Evolutionary conservation across 2,113 vertebrate genomes (phyloP).

Genomic region (Urocitellus parryii): DNA sequence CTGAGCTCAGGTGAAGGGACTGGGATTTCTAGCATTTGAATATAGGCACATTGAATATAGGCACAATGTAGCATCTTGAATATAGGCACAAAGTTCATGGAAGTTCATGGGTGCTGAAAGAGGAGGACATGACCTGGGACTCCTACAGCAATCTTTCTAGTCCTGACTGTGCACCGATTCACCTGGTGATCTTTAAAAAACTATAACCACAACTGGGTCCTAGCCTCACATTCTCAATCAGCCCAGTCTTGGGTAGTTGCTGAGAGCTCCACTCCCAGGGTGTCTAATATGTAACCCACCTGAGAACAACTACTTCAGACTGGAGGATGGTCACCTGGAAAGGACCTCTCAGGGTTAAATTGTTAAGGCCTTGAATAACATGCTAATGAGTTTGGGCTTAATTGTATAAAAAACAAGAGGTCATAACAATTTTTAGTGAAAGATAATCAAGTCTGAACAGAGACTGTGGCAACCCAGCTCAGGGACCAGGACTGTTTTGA

Average conservation of each 20-base stretch:
- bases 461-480: neutral
- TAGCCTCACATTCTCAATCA: neutral
- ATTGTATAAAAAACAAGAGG: slow-evolving; percentile 13
- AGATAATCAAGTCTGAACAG: neutral
- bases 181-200: neutral
- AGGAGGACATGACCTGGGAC: neutral
- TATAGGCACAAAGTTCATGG: no score
- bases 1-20: neutral
- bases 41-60: no score
- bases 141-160: neutral
- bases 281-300: neutral
- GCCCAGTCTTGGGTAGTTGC: neutral
- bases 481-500: neutral
- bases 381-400: neutral
- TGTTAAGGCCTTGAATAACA: neutral
- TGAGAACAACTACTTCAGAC: neutral
- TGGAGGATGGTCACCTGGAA: neutral
- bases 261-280: neutral
- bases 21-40: neutral
- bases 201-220: neutral
- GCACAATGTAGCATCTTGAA: no score
- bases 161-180: neutral
- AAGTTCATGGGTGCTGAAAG: neutral
- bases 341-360: neutral
- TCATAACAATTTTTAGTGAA: neutral